Evolutionary conservation across 2,888 invertebrate genomes (phyloP).

Genomic region (Chrysolina oricalcia): DNA sequence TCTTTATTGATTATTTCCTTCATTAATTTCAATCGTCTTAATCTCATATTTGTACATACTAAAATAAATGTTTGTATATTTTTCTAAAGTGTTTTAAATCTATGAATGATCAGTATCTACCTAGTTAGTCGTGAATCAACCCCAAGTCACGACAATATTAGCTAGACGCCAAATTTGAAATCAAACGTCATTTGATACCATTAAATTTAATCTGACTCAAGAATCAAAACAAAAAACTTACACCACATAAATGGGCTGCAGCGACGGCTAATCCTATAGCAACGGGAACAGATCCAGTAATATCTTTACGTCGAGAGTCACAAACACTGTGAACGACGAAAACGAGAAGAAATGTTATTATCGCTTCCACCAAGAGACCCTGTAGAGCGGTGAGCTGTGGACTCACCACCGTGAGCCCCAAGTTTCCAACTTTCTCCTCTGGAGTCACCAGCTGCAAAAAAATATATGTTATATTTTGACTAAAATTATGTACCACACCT

Average conservation of each 20-base stretch:
- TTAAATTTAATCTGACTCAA: no score
- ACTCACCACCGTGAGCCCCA: conserved; percentile 75
- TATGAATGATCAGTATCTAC: no score
- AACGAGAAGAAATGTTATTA: conserved; percentile 83
- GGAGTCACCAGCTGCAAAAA: conserved; percentile 73
- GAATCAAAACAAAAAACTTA: conserved; percentile 73
- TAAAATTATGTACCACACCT: no score
- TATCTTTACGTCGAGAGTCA: conserved; percentile 76
- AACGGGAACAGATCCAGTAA: conserved; percentile 78
- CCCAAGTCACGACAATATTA: no score
- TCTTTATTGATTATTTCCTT: no score
- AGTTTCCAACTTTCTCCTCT: conserved; percentile 61
- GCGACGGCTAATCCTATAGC: conserved; percentile 80
- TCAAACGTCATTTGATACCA: no score
- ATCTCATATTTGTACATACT: no score
- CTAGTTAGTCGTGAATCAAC: no score
- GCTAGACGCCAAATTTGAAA: no score
- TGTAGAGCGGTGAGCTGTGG: conserved; percentile 78
- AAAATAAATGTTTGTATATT: no score
- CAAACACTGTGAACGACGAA: conserved; percentile 79
- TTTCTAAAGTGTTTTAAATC: no score
- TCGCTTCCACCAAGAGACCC: conserved; percentile 86
- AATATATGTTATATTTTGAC: background rate
- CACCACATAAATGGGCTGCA: conserved; percentile 79
- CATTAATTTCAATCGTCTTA: no score